Evolutionary conservation across 2,797 vertebrate genomes (phyloP).

Genomic region (Pachyuromys duprasi): DNA sequence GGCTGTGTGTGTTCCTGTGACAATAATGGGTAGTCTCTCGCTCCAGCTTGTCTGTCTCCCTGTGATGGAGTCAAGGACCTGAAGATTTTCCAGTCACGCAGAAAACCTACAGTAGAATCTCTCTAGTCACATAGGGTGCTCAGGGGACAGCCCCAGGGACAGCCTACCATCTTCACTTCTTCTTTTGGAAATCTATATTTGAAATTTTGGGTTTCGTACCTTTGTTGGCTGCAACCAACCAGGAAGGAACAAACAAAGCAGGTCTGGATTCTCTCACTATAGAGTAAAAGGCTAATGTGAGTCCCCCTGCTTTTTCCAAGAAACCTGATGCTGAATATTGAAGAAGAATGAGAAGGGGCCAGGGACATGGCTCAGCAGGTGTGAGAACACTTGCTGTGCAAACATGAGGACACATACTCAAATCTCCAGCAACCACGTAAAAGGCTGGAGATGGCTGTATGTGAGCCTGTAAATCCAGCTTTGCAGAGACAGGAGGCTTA

Average conservation of each 20-base stretch:
- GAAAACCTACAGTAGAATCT: neutral
- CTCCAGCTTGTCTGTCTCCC: neutral
- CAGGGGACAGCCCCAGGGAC: slow-evolving; percentile 62
- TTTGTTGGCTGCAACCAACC: slow-evolving; percentile 58
- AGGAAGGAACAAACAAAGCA: slow-evolving; percentile 10
- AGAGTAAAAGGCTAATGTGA: neutral
- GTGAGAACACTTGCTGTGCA: neutral
- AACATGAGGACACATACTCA: neutral
- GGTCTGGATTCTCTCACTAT: neutral
- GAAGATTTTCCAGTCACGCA: slow-evolving; percentile 50
- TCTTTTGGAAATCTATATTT: slow-evolving; percentile 79
- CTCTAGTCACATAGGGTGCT: neutral
- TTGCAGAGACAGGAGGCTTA: neutral
- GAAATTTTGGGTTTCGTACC: slow-evolving; percentile 65
- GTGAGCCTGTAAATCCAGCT: neutral
- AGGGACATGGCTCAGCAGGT: too few species aligned
- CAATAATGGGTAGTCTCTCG: accelerated
- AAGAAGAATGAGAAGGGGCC: neutral
- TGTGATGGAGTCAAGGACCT: neutral
- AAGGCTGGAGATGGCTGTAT: neutral
- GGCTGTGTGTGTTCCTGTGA: neutral
- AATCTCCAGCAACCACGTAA: neutral
- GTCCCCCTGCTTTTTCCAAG: slow-evolving; percentile 44
- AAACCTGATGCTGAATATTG: neutral
- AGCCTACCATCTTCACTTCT: slow-evolving; percentile 46